Percentiles rank a stretch among this genome's conserved stretches.
Evolutionary conservation across 2,113 vertebrate genomes (phyloP).

Genomic region (Chascanopsetta lugubris): DNA sequence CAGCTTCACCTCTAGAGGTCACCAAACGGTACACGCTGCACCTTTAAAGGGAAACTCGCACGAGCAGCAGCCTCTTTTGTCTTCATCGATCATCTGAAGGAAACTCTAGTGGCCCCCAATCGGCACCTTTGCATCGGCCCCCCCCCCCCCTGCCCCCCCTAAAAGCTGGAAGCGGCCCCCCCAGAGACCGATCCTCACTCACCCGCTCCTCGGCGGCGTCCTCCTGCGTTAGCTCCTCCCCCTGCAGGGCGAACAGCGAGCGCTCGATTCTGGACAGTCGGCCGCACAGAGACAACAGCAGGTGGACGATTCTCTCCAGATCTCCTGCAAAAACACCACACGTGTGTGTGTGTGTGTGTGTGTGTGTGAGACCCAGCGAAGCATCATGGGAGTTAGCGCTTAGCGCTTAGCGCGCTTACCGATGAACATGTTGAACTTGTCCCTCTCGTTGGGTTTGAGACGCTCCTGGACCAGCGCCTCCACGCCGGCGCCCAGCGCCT

Average conservation of each 20-base stretch:
- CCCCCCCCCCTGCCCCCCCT: no score
- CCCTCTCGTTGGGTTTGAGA: constrained; percentile 91
- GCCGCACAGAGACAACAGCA: constrained; percentile 93
- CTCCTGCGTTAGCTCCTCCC: constrained; percentile 56
- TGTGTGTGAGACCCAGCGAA: neutral
- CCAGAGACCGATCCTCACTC: no score
- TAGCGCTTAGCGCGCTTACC: constrained; percentile 60
- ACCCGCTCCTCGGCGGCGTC: constrained; percentile 86
- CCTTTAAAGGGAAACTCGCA: no score
- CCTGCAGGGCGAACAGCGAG: constrained; percentile 79
- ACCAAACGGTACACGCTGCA: no score
- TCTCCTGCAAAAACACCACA: constrained; percentile 77
- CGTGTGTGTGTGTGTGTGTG: no score
- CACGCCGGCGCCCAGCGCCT: constrained; percentile 82
- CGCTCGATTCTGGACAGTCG: constrained; percentile 91
- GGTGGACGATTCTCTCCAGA: constrained; percentile 93
- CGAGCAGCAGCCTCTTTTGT: no score
- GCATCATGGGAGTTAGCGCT: neutral
- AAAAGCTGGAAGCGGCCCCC: no score
- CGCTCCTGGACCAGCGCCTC: constrained; percentile 84
- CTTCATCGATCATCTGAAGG: no score
- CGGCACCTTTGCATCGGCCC: no score
- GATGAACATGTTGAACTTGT: constrained; percentile 96
- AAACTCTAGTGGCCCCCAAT: no score
- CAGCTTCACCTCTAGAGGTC: no score